A percentile compares a stretch with the other conserved stretches of the same genome.
These are phyloP conservation scores for Caenorhabditis zanzibari DNA, from an alignment of 2,888 invertebrate genomes.

Conservation along the genomic window DNA sequence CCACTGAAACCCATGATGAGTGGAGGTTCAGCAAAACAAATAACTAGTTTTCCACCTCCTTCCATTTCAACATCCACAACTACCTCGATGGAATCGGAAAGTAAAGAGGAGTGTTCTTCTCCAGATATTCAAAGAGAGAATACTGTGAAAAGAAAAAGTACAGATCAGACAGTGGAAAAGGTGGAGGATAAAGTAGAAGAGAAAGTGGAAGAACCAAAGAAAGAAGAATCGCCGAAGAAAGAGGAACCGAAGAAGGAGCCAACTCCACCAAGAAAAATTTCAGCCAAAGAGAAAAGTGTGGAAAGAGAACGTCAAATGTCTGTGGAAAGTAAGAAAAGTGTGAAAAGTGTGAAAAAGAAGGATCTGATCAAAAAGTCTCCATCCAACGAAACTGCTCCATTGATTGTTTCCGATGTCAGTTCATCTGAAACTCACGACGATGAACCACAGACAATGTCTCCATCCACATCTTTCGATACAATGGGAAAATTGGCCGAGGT, in stretches of 20 bases:
- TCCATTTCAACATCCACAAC: constrained; percentile 55
- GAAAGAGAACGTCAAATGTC: constrained; percentile 47
- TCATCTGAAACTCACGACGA: constrained; percentile 74
- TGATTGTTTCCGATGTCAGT: constrained; percentile 77
- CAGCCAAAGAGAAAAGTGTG: constrained; percentile 37
- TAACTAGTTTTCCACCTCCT: constrained; percentile 27
- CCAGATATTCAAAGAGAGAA: constrained; percentile 57
- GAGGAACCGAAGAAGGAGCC: constrained; percentile 21
- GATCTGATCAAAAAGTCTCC: constrained; percentile 56
- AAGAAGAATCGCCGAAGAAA: neutral
- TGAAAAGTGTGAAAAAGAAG: constrained; percentile 57
- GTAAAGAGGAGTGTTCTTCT: constrained; percentile 56
- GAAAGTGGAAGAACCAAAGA: neutral
- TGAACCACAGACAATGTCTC: constrained; percentile 48
- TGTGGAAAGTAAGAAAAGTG: constrained; percentile 60
- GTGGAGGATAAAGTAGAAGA: too few species aligned
- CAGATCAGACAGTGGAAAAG: constrained; percentile 41
- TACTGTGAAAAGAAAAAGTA: constrained; percentile 49
- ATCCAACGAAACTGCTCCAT: constrained; percentile 63
- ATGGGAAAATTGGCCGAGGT: constrained; percentile 33
- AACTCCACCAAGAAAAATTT: constrained; percentile 27
- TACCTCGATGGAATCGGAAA: constrained; percentile 59
- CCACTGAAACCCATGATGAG: constrained; percentile 63
- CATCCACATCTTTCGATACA: constrained; percentile 51
- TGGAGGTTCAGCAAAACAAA: constrained; percentile 22